Base-by-base conservation (phyloP, 2,113 vertebrate species). In the Mesocricetus auratus region DNA sequence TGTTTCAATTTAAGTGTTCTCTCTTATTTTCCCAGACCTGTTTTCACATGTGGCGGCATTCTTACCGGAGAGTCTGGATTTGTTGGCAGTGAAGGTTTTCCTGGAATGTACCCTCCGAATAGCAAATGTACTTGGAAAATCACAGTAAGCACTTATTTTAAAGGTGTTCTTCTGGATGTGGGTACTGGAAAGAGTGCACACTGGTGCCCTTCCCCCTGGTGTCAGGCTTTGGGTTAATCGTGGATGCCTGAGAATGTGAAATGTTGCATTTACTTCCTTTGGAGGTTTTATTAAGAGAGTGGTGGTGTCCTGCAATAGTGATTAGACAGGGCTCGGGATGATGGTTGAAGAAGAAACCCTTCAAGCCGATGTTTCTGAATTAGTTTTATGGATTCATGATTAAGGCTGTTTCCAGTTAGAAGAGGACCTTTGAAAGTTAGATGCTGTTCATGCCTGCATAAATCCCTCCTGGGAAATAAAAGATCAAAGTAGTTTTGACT, bases 91-190 rank as follows among this genome's bases (percentile, higher is more conserved):
- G 99, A 99, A 98, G 99, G 99, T 69, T 99, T 99, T 98, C 99
- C 99, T 88, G 99, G 99, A 98, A 99, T 99, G 97, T 99, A 99
- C 98, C 99, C 99, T 94, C 99, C 99, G 93, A 99, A 99, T 97
- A 99, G 99, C 98, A 99, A 99, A 98, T 99, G 99, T 96, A 99
- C 99, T 94, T 99, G 99, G 99, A 99, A 99, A 98, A 99, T 99
- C 98, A 99, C 99, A 98, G 99, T 99, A 99, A 99, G 99, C 98
- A 96, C 79, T 98, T 45, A 42, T 98, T 91, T 98, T 88, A 96
- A 96, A 81, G 93, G 62, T 93, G 58, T 95, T 96, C 82, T 97
- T 77, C 93, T 93, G 92, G 86, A 96, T 91, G 82, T 91, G 77
- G 91, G 83, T 86, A 24, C 68, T 98, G 92, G 96, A 97, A 97